Evolutionary conservation across 2,797 vertebrate species (phyloP).

Genomic region (Alauda arvensis): DNA sequence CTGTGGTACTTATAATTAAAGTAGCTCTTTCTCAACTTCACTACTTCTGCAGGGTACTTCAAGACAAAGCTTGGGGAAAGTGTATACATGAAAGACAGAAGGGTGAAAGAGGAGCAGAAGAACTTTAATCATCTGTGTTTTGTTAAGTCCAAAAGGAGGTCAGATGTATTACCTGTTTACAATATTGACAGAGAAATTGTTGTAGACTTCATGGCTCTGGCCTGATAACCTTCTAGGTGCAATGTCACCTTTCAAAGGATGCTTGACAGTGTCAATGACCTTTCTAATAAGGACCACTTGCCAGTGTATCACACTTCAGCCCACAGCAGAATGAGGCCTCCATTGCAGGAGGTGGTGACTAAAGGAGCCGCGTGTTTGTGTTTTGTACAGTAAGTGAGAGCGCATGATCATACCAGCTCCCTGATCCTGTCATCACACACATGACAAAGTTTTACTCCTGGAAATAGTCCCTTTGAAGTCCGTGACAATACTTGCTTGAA

Average conservation of each 20-base stretch:
- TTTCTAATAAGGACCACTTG: slow-evolving; percentile 57
- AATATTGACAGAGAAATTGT: slow-evolving; percentile 56
- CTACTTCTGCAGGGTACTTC: slow-evolving; percentile 49
- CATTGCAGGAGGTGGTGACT: neutral
- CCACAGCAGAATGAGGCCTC: neutral
- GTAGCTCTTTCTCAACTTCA: slow-evolving; percentile 69
- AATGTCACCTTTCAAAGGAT: slow-evolving; percentile 49
- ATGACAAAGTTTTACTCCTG: neutral
- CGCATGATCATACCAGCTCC: neutral
- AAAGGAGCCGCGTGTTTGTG: neutral
- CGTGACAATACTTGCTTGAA: neutral
- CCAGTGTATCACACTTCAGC: neutral
- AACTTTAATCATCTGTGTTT: slow-evolving; percentile 44
- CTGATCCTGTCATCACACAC: neutral
- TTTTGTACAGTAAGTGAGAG: neutral
- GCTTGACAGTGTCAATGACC: slow-evolving; percentile 37
- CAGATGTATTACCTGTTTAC: slow-evolving; percentile 62
- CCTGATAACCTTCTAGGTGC: slow-evolving; percentile 58
- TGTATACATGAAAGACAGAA: neutral
- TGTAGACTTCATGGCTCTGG: slow-evolving; percentile 62
- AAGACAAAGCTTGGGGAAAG: slow-evolving; percentile 41
- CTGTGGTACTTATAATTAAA: slow-evolving; percentile 74
- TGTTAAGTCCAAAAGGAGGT: slow-evolving; percentile 54
- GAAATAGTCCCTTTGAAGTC: neutral
- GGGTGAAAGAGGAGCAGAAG: neutral